Percentiles rank a stretch among this genome's conserved stretches.
Evolutionary conservation across 2,888 invertebrate genomes (phyloP).

Genomic region (Lingula anatina): DNA sequence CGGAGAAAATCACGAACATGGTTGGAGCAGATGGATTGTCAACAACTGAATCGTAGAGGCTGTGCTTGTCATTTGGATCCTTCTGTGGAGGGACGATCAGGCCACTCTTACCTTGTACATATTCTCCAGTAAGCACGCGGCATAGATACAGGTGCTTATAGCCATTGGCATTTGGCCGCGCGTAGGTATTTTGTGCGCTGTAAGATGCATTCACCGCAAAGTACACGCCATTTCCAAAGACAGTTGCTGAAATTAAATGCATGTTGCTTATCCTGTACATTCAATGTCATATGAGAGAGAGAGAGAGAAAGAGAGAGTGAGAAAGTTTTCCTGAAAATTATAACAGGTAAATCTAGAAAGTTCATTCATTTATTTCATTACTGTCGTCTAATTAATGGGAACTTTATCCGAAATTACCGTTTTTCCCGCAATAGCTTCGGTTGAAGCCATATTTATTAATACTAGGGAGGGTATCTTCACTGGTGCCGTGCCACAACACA

Average conservation of each 20-base stretch:
- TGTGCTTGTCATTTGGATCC: no score
- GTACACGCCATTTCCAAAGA: slow-evolving; percentile 4
- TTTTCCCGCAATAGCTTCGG: slow-evolving; percentile 20
- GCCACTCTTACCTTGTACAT: not conserved
- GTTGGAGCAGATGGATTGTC: slow-evolving; percentile 10
- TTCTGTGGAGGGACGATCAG: not conserved
- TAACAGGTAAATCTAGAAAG: no score
- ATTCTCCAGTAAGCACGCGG: slow-evolving; percentile 10
- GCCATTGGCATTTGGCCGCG: slow-evolving; percentile 6
- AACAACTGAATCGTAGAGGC: slow-evolving; percentile 16
- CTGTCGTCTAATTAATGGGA: no score
- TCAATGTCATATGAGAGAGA: no score
- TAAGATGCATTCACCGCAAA: slow-evolving; percentile 10
- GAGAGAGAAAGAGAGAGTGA: no score
- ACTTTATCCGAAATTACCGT: no score
- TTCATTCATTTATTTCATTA: no score
- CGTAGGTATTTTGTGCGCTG: slow-evolving; percentile 8
- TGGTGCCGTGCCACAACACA: slow-evolving; percentile 32
- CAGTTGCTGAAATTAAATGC: not conserved
- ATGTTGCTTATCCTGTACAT: no score
- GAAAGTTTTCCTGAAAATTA: no score
- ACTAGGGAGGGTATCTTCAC: slow-evolving; percentile 16
- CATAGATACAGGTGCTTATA: slow-evolving; percentile 9
- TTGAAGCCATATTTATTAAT: slow-evolving; percentile 35
- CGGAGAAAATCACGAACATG: slow-evolving; percentile 19